phyloP scores from a whole-genome alignment of 2,113 vertebrate genomes.

The Mobula birostris region DNA sequence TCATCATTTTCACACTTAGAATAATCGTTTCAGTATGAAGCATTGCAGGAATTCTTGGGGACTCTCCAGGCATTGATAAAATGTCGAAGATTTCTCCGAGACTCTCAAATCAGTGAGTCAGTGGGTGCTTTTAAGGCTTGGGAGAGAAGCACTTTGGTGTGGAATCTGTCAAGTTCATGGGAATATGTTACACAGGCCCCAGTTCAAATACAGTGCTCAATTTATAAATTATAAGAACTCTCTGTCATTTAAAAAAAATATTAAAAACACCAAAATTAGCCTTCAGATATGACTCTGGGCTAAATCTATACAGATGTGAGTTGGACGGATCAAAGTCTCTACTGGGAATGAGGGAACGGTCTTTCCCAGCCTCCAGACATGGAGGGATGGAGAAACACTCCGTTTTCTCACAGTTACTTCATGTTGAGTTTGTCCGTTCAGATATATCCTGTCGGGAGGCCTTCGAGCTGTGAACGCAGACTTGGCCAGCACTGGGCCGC shows the following conservation, averaged over 20 bases:
- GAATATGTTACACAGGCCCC: not conserved
- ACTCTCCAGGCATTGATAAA: not conserved
- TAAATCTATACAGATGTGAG: not conserved
- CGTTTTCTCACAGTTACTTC: not conserved
- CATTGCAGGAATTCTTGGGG: not conserved
- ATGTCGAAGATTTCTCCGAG: not conserved
- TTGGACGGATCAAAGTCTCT: not conserved
- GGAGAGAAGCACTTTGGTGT: too few species aligned
- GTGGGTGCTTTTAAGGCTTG: not conserved
- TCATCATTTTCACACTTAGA: not conserved
- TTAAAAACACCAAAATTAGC: not conserved
- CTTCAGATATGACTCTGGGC: not conserved
- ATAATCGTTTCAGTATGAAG: not conserved
- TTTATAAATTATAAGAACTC: slow-evolving; percentile 13
- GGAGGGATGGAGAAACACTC: not conserved
- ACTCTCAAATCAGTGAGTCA: not conserved
- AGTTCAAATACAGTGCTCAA: not conserved
- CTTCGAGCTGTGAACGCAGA: not conserved
- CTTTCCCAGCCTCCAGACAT: not conserved
- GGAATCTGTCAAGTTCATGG: not conserved
- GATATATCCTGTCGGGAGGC: not conserved
- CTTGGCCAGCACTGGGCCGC: not conserved
- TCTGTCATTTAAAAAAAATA: not conserved
- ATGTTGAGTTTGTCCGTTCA: not conserved
- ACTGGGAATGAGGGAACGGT: not conserved